These are phyloP conservation scores for Solenodon paradoxus DNA, from an alignment of 2,113 vertebrate species.

Conservation along the genomic window DNA sequence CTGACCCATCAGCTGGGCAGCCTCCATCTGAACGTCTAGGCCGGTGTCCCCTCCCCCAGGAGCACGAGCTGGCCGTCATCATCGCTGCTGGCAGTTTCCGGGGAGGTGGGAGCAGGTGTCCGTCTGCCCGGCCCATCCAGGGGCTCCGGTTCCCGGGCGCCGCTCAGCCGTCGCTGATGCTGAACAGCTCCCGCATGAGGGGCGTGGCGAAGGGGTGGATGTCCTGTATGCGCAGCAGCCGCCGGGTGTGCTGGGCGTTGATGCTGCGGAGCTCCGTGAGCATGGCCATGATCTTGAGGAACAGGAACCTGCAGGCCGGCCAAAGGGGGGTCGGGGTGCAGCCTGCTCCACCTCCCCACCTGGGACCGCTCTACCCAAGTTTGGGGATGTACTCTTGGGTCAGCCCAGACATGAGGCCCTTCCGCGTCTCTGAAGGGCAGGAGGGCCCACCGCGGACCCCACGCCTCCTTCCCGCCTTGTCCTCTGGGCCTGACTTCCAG, in stretches of 20 bases:
- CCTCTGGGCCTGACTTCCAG: background rate
- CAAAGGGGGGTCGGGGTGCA: background rate
- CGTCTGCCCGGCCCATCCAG: background rate
- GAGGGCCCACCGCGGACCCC: too few relatives aligned
- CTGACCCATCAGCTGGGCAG: background rate
- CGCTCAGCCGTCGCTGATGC: constrained; percentile 61
- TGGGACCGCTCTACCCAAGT: background rate
- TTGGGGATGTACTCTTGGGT: background rate
- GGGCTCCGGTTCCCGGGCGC: too few relatives aligned
- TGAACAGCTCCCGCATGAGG: constrained; percentile 85
- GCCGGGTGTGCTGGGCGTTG: constrained; percentile 83
- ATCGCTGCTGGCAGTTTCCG: background rate
- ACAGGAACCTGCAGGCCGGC: constrained; percentile 82
- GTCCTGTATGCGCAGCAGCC: constrained; percentile 84
- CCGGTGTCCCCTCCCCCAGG: background rate
- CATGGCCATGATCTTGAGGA: constrained; percentile 85
- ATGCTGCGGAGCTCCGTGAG: constrained; percentile 86
- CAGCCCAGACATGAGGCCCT: background rate
- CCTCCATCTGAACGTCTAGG: background rate
- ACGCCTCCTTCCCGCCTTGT: too few relatives aligned
- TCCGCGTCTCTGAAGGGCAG: too few relatives aligned
- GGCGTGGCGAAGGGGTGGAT: constrained; percentile 82
- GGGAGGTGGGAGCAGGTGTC: background rate
- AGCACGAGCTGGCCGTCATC: background rate
- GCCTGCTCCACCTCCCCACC: background rate